These are phyloP conservation scores for Nephrotoma appendiculata DNA, from an alignment of 2,888 invertebrate species.

Conservation along the genomic window DNA sequence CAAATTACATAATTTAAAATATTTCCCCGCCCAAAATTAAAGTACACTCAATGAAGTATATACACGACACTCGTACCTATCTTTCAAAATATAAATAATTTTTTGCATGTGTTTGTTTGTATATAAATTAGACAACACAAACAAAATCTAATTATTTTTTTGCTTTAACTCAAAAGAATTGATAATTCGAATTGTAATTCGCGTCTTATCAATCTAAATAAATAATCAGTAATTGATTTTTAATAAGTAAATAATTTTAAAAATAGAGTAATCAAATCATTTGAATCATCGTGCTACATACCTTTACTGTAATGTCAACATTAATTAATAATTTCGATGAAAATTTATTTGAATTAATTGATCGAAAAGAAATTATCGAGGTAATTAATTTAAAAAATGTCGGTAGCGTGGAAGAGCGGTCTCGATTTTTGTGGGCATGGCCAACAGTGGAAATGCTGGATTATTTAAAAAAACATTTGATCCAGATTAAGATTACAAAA, in stretches of 20 bases:
- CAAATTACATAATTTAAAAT: background rate
- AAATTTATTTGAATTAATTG: conserved; percentile 6
- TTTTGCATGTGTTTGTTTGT: background rate
- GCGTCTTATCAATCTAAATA: background rate
- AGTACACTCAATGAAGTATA: background rate
- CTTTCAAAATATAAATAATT: background rate
- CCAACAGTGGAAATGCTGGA: conserved; percentile 49
- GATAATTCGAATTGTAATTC: background rate
- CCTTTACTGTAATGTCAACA: background rate
- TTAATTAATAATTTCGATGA: conserved; percentile 6
- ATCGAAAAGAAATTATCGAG: conserved; percentile 32
- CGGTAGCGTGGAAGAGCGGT: conserved; percentile 23
- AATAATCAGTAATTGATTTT: background rate
- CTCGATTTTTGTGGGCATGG: conserved; percentile 56
- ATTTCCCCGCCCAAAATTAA: background rate
- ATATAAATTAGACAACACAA: background rate
- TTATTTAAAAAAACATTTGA: conserved; percentile 38
- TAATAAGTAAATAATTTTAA: background rate
- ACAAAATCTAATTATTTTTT: background rate
- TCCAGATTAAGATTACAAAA: conserved; percentile 31
- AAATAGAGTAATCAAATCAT: background rate
- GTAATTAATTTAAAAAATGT: conserved; percentile 24
- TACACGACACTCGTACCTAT: background rate
- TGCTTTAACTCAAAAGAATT: background rate
- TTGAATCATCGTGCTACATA: too few relatives aligned